Conservation (phyloP, 2,888 invertebrate species). For the Hemicrepidius hirtus region DNA sequence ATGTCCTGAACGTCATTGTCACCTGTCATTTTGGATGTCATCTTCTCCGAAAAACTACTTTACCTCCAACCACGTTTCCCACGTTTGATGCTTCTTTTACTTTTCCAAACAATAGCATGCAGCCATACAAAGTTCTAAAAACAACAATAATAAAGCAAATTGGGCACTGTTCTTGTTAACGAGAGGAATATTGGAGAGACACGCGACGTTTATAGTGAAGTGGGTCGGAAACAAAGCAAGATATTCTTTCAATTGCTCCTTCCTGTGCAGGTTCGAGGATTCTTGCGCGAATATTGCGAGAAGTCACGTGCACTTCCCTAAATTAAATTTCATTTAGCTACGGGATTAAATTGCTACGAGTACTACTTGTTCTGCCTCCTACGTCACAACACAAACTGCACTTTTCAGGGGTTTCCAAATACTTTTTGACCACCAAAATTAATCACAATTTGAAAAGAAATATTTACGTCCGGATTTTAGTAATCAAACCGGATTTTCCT, state of each 20-base stretch:
- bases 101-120: background rate
- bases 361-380: conserved; percentile 4
- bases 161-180: conserved; percentile 39
- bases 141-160: conserved; percentile 30
- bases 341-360: conserved; percentile 42
- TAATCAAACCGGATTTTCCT: too few relatives aligned
- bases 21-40: too few relatives aligned
- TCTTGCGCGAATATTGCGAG: conserved; percentile 46
- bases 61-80: background rate
- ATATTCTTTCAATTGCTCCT: conserved; percentile 48
- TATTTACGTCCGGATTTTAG: too few relatives aligned
- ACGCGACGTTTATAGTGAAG: conserved; percentile 48
- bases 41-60: too few relatives aligned
- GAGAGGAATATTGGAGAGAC: conserved; percentile 44
- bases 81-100: background rate
- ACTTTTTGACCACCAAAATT: background rate
- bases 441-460: too few relatives aligned
- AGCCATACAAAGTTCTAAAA: background rate
- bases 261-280: conserved; percentile 37
- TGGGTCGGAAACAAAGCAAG: conserved; percentile 46
- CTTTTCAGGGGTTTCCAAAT: conserved; percentile 8
- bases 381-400: conserved; percentile 3
- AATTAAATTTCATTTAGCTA: conserved; percentile 49
- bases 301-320: conserved; percentile 48
- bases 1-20: too few relatives aligned